phyloP scores from a whole-genome alignment of 1,140 invertebrate genomes.

The Cotesia vestalis region DNA sequence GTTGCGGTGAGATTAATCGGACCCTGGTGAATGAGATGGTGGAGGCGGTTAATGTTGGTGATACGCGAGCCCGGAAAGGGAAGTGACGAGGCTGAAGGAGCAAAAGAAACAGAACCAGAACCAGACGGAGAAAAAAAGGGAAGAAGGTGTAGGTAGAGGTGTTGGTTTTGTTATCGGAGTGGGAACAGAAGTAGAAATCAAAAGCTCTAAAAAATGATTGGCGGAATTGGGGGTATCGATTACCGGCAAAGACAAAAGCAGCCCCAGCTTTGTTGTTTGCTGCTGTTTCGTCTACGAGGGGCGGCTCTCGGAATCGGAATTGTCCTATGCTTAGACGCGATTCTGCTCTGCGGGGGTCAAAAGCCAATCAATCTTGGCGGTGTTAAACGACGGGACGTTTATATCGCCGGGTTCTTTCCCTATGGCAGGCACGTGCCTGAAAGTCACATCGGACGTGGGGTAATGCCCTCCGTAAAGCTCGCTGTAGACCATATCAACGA shows the following conservation, averaged over 20 bases:
- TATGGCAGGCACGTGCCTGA: constrained; percentile 78
- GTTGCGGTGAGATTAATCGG: constrained; percentile 37
- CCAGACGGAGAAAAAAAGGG: no score
- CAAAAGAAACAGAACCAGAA: background rate
- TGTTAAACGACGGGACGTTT: constrained; percentile 75
- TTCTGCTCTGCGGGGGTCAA: constrained; percentile 57
- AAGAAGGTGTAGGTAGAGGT: background rate
- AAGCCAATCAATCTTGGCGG: constrained; percentile 68
- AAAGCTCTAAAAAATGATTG: constrained; percentile 15
- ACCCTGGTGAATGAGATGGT: constrained; percentile 35
- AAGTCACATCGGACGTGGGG: constrained; percentile 79
- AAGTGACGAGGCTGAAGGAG: no score
- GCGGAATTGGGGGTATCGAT: background rate
- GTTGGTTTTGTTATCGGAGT: background rate
- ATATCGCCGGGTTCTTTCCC: constrained; percentile 92
- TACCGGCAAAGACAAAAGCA: background rate
- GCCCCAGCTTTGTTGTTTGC: constrained; percentile 7
- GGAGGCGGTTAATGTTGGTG: constrained; percentile 35
- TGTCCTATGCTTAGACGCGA: constrained; percentile 49
- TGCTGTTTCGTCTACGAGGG: constrained; percentile 38
- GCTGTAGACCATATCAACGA: constrained; percentile 94
- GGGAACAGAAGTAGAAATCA: background rate
- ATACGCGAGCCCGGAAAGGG: constrained; percentile 24
- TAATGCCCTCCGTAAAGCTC: constrained; percentile 91
- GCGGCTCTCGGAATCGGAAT: constrained; percentile 40